These are phyloP conservation scores for Lethocerus indicus DNA, from an alignment of 1,140 invertebrate species.

Conservation along the genomic window DNA sequence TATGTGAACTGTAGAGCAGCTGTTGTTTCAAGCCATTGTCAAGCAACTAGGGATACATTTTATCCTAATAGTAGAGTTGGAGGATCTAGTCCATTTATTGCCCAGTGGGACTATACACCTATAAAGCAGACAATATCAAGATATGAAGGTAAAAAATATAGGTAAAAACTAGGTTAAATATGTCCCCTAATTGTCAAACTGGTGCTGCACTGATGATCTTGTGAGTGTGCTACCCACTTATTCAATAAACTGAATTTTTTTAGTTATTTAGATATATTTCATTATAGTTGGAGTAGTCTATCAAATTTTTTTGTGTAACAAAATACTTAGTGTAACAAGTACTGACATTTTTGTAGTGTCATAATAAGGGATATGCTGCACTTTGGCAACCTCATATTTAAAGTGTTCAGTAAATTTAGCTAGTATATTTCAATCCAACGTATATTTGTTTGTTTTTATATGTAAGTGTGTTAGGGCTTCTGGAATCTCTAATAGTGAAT, in stretches of 20 bases:
- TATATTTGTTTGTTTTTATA: too few relatives aligned
- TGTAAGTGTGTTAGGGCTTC: too few relatives aligned
- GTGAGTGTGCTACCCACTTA: background rate
- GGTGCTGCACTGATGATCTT: too few relatives aligned
- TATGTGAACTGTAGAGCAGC: conserved; percentile 37
- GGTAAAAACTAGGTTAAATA: background rate
- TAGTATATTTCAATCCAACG: too few relatives aligned
- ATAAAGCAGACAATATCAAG: background rate
- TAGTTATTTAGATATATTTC: background rate
- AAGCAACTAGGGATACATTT: conserved; percentile 27
- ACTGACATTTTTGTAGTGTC: too few relatives aligned
- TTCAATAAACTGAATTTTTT: background rate
- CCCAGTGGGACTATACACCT: conserved; percentile 2
- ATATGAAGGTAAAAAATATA: background rate
- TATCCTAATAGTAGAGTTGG: background rate
- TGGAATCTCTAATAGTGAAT: too few relatives aligned
- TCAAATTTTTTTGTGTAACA: background rate
- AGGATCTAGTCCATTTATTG: background rate
- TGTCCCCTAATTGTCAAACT: too few relatives aligned
- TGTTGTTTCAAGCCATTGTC: conserved; percentile 31
- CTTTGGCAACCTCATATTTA: too few relatives aligned
- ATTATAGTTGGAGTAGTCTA: background rate
- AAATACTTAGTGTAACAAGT: too few relatives aligned
- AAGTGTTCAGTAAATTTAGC: too few relatives aligned
- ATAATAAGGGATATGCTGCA: too few relatives aligned